Evolutionary conservation across 2,888 invertebrate species (phyloP).

Genomic region (Therioaphis trifolii): DNA sequence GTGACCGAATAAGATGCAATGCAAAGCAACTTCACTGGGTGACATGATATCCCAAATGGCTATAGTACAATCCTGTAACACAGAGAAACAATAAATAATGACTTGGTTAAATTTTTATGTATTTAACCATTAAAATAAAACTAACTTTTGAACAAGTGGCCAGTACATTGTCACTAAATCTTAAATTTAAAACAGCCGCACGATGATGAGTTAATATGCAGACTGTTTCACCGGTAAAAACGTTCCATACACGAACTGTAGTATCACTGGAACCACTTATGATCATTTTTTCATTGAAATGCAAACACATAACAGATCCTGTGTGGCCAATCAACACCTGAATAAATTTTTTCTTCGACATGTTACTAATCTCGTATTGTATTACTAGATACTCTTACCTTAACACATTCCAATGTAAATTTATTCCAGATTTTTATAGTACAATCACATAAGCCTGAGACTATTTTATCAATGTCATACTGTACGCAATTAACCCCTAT

Average conservation of each 20-base stretch:
- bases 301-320: constrained; percentile 97
- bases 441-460: constrained; percentile 97
- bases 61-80: constrained; percentile 91
- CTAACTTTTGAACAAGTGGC: constrained; percentile 97
- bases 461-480: constrained; percentile 99
- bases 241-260: constrained; percentile 99
- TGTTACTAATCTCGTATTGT: too few species aligned
- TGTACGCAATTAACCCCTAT: constrained; percentile 99
- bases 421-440: constrained; percentile 99
- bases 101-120: not conserved
- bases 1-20: constrained; percentile 97
- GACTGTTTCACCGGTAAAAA: constrained; percentile 93
- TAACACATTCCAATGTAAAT: constrained; percentile 90
- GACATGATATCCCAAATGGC: constrained; percentile 99
- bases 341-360: too few species aligned
- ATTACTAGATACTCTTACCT: too few species aligned
- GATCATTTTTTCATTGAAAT: constrained; percentile 98
- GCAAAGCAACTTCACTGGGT: constrained; percentile 92
- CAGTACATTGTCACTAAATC: constrained; percentile 99
- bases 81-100: not conserved
- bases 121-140: constrained; percentile 23
- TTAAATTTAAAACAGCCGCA: constrained; percentile 97
- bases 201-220: constrained; percentile 99
- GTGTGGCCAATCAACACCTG: constrained; percentile 96
- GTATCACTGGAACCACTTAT: constrained; percentile 98